Evolutionary conservation across 2,888 invertebrate species (phyloP), one percentile per base, ranked within the genome.

Genomic region (Apocheima hispidaria): DNA sequence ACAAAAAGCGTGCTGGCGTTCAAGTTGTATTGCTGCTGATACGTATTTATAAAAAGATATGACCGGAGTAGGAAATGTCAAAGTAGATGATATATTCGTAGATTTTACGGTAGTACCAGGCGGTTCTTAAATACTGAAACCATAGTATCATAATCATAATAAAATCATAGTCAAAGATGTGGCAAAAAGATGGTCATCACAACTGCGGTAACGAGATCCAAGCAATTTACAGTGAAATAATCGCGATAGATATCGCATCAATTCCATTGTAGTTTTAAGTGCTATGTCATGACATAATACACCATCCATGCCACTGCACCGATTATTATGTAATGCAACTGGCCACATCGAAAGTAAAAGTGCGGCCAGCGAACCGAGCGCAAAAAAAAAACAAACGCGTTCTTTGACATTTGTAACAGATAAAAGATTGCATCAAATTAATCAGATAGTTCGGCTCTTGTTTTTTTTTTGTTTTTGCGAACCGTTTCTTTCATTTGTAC

Each of bases 301-400:
- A 48, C 60, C 78, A 80, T 83, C 78, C 73, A 79, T 74, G 76
- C 71, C 74, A 73, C 72, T 81, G 82, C 77, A 81, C 75, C 77
- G 74, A 79, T 81, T 77, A 84, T 60, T 60, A 55, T 72, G 71
- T 84, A 84, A 90, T 72, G 74, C 72, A 79, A 83, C 81, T 78
- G 82, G 81, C 80, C 79, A 81, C 77, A 73, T 81, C 72, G 85
- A 88, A 90, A 90, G 90, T 90, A 88, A 89, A 82, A 87, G 86
- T 75, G 73, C 72, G 76, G 71, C 69, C 82, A 83, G 70, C 81
- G 75, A 75, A 84, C 77, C 88, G 86, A 83, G 75, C 66, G 60
- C 72, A 73, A 76, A 79, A 77, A 76, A 79, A 77, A 77, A 75
- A 75, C 77, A 73, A 71, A 69, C 59, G 51, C 28, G 56, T 69